These are phyloP conservation scores for Platygyra sinensis DNA, from an alignment of 64 coral and sea anemone species.

Conservation along the genomic window DNA sequence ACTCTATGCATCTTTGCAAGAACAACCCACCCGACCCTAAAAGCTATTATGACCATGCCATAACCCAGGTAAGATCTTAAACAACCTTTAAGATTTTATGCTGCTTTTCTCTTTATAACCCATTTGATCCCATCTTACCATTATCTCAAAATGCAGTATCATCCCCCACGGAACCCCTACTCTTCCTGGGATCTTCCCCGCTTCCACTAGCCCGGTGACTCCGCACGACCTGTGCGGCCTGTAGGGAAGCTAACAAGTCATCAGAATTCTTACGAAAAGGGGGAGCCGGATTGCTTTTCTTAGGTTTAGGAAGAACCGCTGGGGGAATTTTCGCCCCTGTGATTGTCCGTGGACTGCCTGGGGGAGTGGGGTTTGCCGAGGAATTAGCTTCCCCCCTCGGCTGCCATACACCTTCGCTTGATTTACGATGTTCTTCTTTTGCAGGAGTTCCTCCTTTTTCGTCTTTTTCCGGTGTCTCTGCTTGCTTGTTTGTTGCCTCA, in stretches of 20 bases:
- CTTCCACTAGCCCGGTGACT: slow-evolving; percentile 27
- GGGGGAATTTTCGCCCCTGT: slow-evolving; percentile 62
- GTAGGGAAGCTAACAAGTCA: slow-evolving; percentile 76
- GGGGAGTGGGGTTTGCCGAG: slow-evolving; percentile 10
- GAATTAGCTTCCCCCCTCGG: slow-evolving; percentile 11
- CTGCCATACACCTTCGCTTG: slow-evolving; percentile 53
- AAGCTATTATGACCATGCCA: neutral
- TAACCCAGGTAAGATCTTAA: neutral
- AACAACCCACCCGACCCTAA: neutral
- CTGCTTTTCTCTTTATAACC: neutral
- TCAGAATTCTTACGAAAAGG: slow-evolving; percentile 43
- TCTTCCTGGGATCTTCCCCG: slow-evolving; percentile 46
- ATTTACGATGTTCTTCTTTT: slow-evolving; percentile 23
- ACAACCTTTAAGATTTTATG: neutral
- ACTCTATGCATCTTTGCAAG: too few species aligned
- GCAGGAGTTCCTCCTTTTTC: neutral
- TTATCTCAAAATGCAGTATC: slow-evolving; percentile 56
- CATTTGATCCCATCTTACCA: neutral
- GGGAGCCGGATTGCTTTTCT: slow-evolving; percentile 50
- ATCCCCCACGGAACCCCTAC: slow-evolving; percentile 43
- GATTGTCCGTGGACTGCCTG: slow-evolving; percentile 41
- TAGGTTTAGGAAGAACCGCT: slow-evolving; percentile 79
- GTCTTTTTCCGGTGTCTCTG: slow-evolving; percentile 25
- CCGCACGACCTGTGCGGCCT: slow-evolving; percentile 71
- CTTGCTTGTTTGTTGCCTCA: neutral